Conservation (phyloP, 2,888 invertebrate species). For the Bellardia pandia region DNA sequence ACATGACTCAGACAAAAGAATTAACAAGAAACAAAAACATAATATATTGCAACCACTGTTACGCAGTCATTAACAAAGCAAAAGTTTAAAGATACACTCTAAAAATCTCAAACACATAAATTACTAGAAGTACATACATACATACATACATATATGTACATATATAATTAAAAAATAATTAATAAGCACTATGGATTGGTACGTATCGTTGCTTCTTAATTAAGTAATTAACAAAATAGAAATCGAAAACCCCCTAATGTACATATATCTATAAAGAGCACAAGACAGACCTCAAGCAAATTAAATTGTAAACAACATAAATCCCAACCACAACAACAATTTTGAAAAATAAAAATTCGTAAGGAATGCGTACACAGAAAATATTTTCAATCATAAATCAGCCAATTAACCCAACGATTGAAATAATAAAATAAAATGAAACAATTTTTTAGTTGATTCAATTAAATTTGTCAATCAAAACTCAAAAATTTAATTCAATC, state of each 20-base stretch:
- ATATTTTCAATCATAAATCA: no score
- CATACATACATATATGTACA: neutral
- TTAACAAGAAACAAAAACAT: neutral
- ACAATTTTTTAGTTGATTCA: no score
- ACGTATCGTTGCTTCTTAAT: neutral
- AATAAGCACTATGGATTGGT: neutral
- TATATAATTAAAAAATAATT: neutral
- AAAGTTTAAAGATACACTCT: neutral
- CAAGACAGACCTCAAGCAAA: neutral
- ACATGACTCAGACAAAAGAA: neutral
- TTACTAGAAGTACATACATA: neutral
- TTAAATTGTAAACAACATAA: constrained; percentile 39
- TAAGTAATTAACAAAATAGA: neutral
- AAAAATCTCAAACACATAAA: neutral
- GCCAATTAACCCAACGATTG: no score
- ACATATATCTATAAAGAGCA: neutral
- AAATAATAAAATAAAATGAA: no score
- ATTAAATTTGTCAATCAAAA: no score
- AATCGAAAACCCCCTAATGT: neutral
- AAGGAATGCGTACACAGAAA: constrained; percentile 53
- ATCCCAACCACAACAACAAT: neutral
- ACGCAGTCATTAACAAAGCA: neutral
- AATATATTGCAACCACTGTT: neutral
- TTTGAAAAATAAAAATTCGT: neutral
- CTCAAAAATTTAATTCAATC: no score